Percentiles rank a stretch among this genome's conserved stretches.
These are phyloP conservation scores for Babylonia areolata DNA, from an alignment of 1,140 invertebrate species.

Conservation along the genomic window DNA sequence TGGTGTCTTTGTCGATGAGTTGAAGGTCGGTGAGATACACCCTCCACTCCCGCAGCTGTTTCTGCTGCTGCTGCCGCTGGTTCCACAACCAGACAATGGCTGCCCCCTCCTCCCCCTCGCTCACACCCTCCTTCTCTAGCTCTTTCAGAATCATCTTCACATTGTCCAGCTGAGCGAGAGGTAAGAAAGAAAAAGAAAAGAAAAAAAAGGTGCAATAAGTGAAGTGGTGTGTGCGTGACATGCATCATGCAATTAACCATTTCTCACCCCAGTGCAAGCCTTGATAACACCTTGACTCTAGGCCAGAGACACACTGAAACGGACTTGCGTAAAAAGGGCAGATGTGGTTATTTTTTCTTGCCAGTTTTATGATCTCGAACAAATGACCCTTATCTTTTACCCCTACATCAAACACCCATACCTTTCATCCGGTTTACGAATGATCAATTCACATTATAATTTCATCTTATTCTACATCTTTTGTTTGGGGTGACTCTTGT, in stretches of 20 bases:
- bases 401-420: too few species aligned
- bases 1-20: slow-evolving; percentile 55
- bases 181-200: not conserved
- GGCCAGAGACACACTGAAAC: too few species aligned
- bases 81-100: slow-evolving; percentile 65
- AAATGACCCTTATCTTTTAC: too few species aligned
- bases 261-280: too few species aligned
- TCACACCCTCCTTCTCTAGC: slow-evolving; percentile 59
- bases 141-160: slow-evolving; percentile 62
- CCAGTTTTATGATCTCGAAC: too few species aligned
- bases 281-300: too few species aligned
- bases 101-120: slow-evolving; percentile 57
- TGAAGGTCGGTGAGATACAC: slow-evolving; percentile 61
- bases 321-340: too few species aligned
- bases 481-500: too few species aligned
- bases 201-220: slow-evolving; percentile 10
- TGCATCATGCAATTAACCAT: not conserved
- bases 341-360: too few species aligned
- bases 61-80: slow-evolving; percentile 55
- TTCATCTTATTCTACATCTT: too few species aligned
- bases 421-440: too few species aligned
- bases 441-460: too few species aligned
- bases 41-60: slow-evolving; percentile 59
- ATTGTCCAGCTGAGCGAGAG: slow-evolving; percentile 44
- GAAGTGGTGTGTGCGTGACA: slow-evolving; percentile 6